phyloP scores from a whole-genome alignment of 2,797 vertebrate genomes.

The Caiman crocodilus region DNA sequence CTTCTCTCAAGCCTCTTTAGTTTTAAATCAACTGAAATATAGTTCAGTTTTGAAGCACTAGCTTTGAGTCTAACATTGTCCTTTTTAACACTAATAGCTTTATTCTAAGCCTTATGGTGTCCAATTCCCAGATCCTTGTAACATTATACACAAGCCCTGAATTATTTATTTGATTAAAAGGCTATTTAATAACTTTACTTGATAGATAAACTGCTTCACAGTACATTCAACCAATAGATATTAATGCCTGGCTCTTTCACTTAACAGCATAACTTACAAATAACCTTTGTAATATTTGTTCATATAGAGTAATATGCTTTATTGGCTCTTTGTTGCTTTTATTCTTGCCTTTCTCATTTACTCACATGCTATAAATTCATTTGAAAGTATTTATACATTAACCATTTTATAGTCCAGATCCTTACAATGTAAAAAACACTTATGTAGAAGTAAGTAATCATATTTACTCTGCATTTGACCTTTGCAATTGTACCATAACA shows the following conservation, averaged over 20 bases:
- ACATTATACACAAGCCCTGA: conserved; percentile 15
- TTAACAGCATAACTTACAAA: not conserved
- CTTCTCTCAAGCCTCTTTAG: not conserved
- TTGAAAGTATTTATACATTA: not conserved
- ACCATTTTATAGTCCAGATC: not conserved
- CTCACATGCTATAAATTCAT: not conserved
- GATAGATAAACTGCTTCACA: conserved; percentile 56
- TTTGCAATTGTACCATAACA: conserved; percentile 3
- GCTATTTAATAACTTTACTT: conserved; percentile 64
- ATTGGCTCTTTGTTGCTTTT: not conserved
- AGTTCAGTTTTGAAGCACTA: not conserved
- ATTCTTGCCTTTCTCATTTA: not conserved
- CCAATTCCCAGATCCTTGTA: conserved; percentile 25
- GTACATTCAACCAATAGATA: conserved; percentile 33
- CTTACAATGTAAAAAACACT: not conserved
- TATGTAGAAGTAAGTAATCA: not conserved
- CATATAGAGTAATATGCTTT: not conserved
- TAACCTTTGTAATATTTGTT: conserved; percentile 27
- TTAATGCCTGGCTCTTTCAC: conserved; percentile 22
- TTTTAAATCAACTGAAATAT: not conserved
- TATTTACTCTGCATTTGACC: conserved; percentile 8
- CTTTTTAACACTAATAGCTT: conserved; percentile 15
- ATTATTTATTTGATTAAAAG: conserved; percentile 77
- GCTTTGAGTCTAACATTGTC: not conserved
- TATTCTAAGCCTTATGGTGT: conserved; percentile 1